phyloP scores from a whole-genome alignment of 2,113 vertebrate genomes.

The Butorides virescens region DNA sequence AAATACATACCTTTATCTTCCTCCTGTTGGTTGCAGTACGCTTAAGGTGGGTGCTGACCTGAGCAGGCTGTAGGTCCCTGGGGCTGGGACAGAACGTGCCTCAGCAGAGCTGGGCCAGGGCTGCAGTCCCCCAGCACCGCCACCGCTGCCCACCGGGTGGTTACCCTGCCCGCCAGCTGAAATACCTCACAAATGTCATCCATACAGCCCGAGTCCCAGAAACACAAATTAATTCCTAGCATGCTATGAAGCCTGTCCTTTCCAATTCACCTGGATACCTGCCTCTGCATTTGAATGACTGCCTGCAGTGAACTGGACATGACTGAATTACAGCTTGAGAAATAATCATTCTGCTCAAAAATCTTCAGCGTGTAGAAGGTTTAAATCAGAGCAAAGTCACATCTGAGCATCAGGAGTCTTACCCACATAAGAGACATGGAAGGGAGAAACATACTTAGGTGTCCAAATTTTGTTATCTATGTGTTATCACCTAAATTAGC shows the following conservation, averaged over 20 bases:
- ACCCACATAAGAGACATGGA: not conserved
- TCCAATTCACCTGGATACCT: not conserved
- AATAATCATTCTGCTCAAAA: not conserved
- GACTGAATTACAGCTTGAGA: not conserved
- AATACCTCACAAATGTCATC: not conserved
- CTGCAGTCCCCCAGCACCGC: not conserved
- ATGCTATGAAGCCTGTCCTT: not conserved
- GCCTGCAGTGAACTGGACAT: not conserved
- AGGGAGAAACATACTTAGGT: not conserved
- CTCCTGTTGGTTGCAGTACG: accelerated
- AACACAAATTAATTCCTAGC: not conserved
- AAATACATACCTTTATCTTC: not conserved
- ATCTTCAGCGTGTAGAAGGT: not conserved
- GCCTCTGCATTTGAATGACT: not conserved
- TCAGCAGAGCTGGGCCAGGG: not conserved
- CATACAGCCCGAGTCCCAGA: not conserved
- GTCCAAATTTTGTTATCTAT: not conserved
- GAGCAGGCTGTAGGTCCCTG: not conserved
- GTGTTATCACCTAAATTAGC: not conserved
- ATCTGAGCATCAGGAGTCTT: not conserved
- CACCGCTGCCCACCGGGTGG: not conserved
- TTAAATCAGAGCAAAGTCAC: not conserved
- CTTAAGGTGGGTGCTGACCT: not conserved
- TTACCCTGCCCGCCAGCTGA: not conserved
- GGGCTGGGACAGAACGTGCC: not conserved